These are phyloP conservation scores for Drosophila algonquin DNA, from an alignment of 2,888 invertebrate species.

Conservation along the genomic window DNA sequence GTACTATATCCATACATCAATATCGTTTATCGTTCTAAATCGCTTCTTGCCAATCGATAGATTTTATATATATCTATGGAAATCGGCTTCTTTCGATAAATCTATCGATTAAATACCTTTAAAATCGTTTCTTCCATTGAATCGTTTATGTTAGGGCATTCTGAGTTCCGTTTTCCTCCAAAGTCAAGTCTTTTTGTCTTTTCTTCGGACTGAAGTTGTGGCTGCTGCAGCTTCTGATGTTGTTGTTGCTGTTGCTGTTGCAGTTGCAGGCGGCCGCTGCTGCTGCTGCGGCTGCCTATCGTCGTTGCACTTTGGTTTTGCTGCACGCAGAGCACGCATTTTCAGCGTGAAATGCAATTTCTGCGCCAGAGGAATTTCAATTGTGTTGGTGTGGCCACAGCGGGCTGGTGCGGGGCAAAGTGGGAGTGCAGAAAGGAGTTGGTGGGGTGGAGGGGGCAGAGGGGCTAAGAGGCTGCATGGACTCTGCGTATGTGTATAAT, in stretches of 20 bases:
- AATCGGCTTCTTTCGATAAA: neutral
- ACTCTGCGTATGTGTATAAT: slow-evolving; percentile 61
- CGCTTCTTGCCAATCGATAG: too few species aligned
- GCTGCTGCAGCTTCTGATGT: slow-evolving; percentile 7
- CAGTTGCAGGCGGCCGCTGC: slow-evolving; percentile 26
- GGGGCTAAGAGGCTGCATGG: too few species aligned
- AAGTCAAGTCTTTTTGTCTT: neutral
- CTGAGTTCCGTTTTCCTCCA: neutral
- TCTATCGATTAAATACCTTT: neutral
- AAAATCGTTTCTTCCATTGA: neutral
- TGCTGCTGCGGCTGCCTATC: slow-evolving; percentile 22
- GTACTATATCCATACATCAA: neutral
- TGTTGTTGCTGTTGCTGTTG: slow-evolving; percentile 10
- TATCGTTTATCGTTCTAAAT: too few species aligned
- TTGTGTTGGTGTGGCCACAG: slow-evolving; percentile 72
- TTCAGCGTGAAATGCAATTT: slow-evolving; percentile 83
- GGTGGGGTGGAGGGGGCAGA: neutral
- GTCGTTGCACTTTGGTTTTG: slow-evolving; percentile 44
- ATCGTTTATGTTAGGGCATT: neutral
- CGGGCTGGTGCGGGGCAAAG: neutral
- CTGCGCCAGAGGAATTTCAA: slow-evolving; percentile 80
- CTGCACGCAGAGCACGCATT: slow-evolving; percentile 83
- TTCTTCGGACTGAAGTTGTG: too few species aligned
- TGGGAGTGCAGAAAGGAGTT: slow-evolving; percentile 19
- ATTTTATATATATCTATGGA: neutral